These are phyloP conservation scores for Staurois parvus DNA, from an alignment of 2,797 vertebrate genomes.

Conservation along the genomic window DNA sequence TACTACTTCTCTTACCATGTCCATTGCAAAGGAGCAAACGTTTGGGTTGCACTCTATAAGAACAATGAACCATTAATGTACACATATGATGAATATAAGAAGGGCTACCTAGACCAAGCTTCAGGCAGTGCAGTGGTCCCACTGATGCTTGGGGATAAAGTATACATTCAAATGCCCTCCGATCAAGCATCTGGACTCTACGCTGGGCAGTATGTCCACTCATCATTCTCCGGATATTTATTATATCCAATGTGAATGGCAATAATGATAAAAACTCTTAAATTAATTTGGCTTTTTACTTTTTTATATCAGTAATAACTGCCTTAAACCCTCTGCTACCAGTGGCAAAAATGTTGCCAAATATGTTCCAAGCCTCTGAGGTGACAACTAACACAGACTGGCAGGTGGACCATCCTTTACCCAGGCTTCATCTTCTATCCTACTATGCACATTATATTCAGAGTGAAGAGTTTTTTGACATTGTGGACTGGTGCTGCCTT, in stretches of 20 bases:
- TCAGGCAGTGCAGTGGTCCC: conserved; percentile 93
- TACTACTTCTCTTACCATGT: conserved; percentile 97
- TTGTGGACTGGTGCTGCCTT: conserved; percentile 14
- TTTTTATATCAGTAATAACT: conserved; percentile 64
- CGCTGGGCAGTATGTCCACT: conserved; percentile 93
- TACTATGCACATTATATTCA: conserved; percentile 58
- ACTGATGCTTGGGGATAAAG: conserved; percentile 86
- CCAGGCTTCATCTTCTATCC: conserved; percentile 63
- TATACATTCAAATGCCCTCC: conserved; percentile 93
- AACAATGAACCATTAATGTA: conserved; percentile 97
- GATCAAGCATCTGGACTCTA: conserved; percentile 97
- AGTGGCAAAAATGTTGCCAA: conserved; percentile 22
- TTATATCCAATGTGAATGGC: conserved; percentile 90
- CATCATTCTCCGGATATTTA: conserved; percentile 96
- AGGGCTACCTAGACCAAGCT: conserved; percentile 95
- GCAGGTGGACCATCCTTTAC: conserved; percentile 30
- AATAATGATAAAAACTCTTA: conserved; percentile 43
- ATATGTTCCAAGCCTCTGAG: conserved; percentile 16
- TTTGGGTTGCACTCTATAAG: conserved; percentile 96
- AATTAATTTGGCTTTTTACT: conserved; percentile 55
- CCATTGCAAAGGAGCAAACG: conserved; percentile 94
- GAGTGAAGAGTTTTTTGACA: conserved; percentile 31
- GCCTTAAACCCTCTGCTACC: conserved; percentile 45
- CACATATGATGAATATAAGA: conserved; percentile 96
- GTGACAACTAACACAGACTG: conserved; percentile 26